phyloP scores from a whole-genome alignment of 2,113 vertebrate species.

The Eptatretus burgeri region DNA sequence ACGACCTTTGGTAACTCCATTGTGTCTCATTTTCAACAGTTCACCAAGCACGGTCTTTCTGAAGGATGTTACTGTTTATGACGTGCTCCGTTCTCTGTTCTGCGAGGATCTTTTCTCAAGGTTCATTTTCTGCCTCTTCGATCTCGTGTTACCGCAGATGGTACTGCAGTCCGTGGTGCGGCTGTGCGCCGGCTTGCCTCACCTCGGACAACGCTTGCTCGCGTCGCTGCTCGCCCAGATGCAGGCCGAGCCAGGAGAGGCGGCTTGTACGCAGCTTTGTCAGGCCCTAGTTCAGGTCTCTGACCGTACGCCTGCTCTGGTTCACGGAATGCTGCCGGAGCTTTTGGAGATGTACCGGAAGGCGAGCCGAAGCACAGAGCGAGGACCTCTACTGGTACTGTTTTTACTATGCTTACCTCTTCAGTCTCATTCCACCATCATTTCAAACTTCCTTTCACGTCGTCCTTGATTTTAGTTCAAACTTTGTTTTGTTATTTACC shows the following conservation, averaged over 20 bases:
- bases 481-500: neutral
- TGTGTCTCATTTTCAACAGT: no score
- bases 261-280: constrained; percentile 47
- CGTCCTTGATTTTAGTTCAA: neutral
- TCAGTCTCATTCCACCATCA: neutral
- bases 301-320: constrained; percentile 60
- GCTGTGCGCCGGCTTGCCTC: constrained; percentile 45
- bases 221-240: constrained; percentile 60
- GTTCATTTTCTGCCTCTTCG: no score
- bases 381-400: no score
- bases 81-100: no score
- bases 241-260: constrained; percentile 35
- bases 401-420: neutral
- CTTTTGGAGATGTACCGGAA: constrained; percentile 58
- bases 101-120: no score
- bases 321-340: constrained; percentile 67
- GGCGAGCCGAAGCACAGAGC: constrained; percentile 18
- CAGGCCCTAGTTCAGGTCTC: constrained; percentile 69
- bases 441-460: neutral
- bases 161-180: constrained; percentile 56
- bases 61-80: no score
- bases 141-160: constrained; percentile 21
- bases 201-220: constrained; percentile 54
- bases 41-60: no score
- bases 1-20: no score